Evolutionary conservation across 1,140 invertebrate species (phyloP).

Genomic region (Drosophila equinoxialis): DNA sequence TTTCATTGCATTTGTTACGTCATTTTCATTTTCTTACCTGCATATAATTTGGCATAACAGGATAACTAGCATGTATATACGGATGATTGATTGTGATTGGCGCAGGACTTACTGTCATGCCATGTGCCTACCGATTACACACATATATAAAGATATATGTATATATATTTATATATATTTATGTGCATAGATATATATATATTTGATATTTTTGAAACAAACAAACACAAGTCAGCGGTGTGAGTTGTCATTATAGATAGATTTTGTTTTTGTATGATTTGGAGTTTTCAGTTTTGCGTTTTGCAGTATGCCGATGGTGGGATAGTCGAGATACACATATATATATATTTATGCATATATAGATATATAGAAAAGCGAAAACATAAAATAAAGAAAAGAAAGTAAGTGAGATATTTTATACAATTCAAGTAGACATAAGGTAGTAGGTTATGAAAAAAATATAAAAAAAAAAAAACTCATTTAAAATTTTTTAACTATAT

Average conservation of each 20-base stretch:
- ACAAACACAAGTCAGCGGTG: slow-evolving; percentile 71
- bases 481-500: too few relatives aligned
- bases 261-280: slow-evolving; percentile 49
- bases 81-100: slow-evolving; percentile 83
- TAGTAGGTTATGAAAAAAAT: too few relatives aligned
- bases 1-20: slow-evolving; percentile 39
- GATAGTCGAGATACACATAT: slow-evolving; percentile 66
- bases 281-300: slow-evolving; percentile 39
- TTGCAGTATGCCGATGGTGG: slow-evolving; percentile 38
- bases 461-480: too few relatives aligned
- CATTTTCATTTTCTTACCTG: slow-evolving; percentile 77
- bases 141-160: slow-evolving; percentile 28
- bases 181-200: slow-evolving; percentile 58
- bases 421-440: slow-evolving; percentile 49
- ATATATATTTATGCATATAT: slow-evolving; percentile 66
- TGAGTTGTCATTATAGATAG: slow-evolving; percentile 49
- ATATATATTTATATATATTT: slow-evolving; percentile 48
- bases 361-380: slow-evolving; percentile 38
- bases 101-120: slow-evolving; percentile 83
- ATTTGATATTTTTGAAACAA: slow-evolving; percentile 52
- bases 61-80: slow-evolving; percentile 83
- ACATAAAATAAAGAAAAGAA: slow-evolving; percentile 81
- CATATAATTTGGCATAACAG: slow-evolving; percentile 83
- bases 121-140: slow-evolving; percentile 78
- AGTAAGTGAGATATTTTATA: slow-evolving; percentile 76